These are phyloP conservation scores for Pimephales promelas DNA, from an alignment of 2,113 vertebrate species.

Conservation along the genomic window DNA sequence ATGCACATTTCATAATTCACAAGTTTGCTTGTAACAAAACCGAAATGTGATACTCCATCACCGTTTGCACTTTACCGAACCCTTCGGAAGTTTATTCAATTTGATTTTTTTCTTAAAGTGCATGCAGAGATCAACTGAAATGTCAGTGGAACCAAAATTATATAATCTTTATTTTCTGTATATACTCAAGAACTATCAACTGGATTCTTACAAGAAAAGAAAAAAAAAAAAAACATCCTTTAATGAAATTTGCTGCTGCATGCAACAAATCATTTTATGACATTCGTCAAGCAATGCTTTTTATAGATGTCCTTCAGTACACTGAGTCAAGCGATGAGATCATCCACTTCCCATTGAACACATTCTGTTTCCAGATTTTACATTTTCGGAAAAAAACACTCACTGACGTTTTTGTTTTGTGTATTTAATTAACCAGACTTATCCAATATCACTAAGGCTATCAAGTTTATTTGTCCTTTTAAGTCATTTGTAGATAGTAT, in stretches of 20 bases:
- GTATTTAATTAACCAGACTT: neutral
- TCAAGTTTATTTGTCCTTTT: too few species aligned
- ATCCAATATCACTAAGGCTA: too few species aligned
- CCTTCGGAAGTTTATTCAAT: neutral
- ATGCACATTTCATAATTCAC: neutral
- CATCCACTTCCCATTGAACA: slow-evolving; percentile 58
- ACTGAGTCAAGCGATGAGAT: slow-evolving; percentile 70
- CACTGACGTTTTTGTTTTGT: neutral
- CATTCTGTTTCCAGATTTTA: slow-evolving; percentile 31
- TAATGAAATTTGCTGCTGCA: slow-evolving; percentile 18
- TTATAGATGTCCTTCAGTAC: slow-evolving; percentile 73
- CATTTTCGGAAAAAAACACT: slow-evolving; percentile 33
- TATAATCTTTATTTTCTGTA: slow-evolving; percentile 1
- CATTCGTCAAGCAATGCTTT: slow-evolving; percentile 62
- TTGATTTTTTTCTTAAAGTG: neutral
- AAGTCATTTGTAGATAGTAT: neutral
- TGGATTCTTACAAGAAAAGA: slow-evolving; percentile 40
- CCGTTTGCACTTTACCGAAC: slow-evolving; percentile 5
- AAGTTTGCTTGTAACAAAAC: neutral
- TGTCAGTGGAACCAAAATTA: slow-evolving; percentile 20
- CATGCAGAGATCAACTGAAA: neutral
- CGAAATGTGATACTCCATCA: neutral
- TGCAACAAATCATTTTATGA: slow-evolving; percentile 63
- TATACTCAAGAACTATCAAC: neutral
- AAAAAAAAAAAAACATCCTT: slow-evolving; percentile 53